A percentile compares a stretch with the other conserved stretches of the same genome.
phyloP scores from a whole-genome alignment of 2,113 vertebrate species.

The Stictonetta naevosa region DNA sequence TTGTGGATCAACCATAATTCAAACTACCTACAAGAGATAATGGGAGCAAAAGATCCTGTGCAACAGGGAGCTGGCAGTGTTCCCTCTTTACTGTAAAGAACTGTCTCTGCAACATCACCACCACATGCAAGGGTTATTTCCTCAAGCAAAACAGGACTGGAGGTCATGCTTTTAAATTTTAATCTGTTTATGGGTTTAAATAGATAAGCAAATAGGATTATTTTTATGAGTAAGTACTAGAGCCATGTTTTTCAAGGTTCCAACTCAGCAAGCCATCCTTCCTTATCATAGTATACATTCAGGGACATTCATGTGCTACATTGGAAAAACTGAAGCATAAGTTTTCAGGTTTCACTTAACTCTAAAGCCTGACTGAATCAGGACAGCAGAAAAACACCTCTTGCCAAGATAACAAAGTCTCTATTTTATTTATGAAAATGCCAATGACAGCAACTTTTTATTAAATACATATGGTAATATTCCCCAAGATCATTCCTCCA shows the following conservation, averaged over 20 bases:
- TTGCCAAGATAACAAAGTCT: neutral
- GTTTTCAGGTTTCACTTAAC: neutral
- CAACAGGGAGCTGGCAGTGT: neutral
- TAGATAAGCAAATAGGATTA: neutral
- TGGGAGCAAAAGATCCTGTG: neutral
- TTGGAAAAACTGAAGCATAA: neutral
- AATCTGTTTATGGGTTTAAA: neutral
- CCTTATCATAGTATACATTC: neutral
- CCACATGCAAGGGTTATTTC: neutral
- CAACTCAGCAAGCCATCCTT: neutral
- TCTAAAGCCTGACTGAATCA: neutral
- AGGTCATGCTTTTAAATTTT: neutral
- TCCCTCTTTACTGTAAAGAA: neutral
- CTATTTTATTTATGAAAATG: slow-evolving; percentile 15
- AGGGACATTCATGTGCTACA: neutral
- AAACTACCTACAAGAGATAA: neutral
- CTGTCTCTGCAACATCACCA: neutral
- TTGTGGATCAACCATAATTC: neutral
- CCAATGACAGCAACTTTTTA: neutral
- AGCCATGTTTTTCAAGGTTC: neutral
- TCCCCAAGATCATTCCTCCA: neutral
- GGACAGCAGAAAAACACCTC: neutral
- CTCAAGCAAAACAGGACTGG: neutral
- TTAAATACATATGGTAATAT: neutral
- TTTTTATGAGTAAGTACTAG: neutral